These are phyloP conservation scores for Nylanderia fulva DNA, from an alignment of 1,140 invertebrate genomes.

Conservation along the genomic window DNA sequence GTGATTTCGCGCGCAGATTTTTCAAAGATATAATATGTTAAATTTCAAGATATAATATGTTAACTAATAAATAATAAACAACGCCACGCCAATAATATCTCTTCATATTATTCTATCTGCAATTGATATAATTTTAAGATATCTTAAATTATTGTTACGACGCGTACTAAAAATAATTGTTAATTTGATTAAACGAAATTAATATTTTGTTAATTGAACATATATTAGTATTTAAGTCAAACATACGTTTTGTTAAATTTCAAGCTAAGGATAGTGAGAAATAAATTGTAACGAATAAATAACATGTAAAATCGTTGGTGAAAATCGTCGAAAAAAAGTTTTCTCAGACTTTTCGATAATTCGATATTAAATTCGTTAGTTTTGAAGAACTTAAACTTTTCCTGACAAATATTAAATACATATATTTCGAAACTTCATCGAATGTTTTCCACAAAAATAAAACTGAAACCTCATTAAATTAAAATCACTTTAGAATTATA, in stretches of 20 bases:
- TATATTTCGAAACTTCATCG: background rate
- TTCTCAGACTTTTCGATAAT: background rate
- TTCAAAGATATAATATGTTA: background rate
- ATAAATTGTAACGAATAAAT: background rate
- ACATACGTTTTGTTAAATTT: no score
- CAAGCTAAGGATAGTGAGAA: background rate
- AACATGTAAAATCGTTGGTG: background rate
- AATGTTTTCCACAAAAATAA: background rate
- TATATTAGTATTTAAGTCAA: no score
- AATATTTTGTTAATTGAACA: background rate
- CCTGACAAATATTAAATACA: background rate
- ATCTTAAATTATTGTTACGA: conserved; percentile 18
- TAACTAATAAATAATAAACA: conserved; percentile 3
- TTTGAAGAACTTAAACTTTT: background rate
- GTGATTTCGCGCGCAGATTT: background rate
- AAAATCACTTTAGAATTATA: background rate
- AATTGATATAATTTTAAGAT: background rate
- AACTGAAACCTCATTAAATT: background rate
- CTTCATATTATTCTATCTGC: background rate
- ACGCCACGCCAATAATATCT: no score
- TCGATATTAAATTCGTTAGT: background rate
- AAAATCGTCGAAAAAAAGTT: background rate
- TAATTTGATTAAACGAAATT: no score
- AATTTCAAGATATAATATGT: conserved; percentile 7
- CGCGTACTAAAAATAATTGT: no score